phyloP scores from a whole-genome alignment of 1,140 invertebrate genomes.

The Dreissena polymorpha region DNA sequence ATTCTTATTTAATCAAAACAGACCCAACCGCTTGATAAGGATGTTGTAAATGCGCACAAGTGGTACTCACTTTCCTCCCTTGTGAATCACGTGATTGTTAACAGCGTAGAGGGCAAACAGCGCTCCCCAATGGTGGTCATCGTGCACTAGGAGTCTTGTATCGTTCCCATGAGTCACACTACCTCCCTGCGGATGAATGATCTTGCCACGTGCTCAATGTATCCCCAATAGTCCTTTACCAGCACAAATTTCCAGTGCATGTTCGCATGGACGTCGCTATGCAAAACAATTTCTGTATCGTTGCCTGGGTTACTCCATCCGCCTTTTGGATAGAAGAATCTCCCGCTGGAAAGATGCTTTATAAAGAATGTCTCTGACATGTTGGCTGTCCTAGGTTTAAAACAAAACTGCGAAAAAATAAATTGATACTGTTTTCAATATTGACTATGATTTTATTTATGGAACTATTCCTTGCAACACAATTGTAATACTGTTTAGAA shows the following conservation, averaged over 20 bases:
- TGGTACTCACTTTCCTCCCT: neutral
- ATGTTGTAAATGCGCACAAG: neutral
- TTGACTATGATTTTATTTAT: no score
- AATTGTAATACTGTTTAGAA: no score
- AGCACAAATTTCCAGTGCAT: conserved; percentile 17
- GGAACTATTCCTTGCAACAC: no score
- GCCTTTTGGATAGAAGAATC: conserved; percentile 11
- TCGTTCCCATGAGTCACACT: neutral
- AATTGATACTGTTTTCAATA: no score
- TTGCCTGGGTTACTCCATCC: conserved; percentile 1
- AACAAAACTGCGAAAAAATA: no score
- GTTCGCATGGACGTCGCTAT: neutral
- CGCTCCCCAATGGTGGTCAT: conserved; percentile 10
- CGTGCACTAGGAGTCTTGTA: neutral
- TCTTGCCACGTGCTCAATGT: conserved; percentile 16
- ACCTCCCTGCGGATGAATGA: conserved; percentile 8
- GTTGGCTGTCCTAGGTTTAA: no score
- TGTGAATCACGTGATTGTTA: conserved; percentile 14
- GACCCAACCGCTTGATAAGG: no score
- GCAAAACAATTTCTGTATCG: conserved; percentile 22
- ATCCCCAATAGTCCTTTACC: neutral
- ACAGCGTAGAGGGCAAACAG: conserved; percentile 4
- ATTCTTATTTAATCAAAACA: no score
- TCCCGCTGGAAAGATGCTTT: conserved; percentile 23
- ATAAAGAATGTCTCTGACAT: conserved; percentile 11